Evolutionary conservation across 2,888 invertebrate species (phyloP).

Genomic region (Epirrhoe tristata): DNA sequence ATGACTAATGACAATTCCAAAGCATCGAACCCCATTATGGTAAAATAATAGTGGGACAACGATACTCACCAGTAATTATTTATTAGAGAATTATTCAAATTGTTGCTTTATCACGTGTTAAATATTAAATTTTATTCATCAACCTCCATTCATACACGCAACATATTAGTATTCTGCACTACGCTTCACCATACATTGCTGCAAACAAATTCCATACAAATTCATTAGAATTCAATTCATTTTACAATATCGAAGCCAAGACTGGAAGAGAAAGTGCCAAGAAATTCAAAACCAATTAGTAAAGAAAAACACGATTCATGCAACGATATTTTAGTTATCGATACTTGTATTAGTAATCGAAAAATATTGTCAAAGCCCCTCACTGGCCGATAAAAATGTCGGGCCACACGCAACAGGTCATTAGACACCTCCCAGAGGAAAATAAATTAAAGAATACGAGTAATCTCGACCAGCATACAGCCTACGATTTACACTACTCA

Average conservation of each 20-base stretch:
- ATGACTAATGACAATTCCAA: conserved; percentile 36
- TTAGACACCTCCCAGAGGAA: conserved; percentile 82
- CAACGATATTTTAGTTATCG: conserved; percentile 54
- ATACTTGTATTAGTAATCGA: conserved; percentile 78
- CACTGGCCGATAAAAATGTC: conserved; percentile 81
- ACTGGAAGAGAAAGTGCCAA: neutral
- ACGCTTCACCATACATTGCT: conserved; percentile 24
- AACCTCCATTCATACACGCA: conserved; percentile 43
- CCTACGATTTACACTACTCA: conserved; percentile 48
- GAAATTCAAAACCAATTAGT: conserved; percentile 45
- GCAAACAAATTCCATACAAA: conserved; percentile 43
- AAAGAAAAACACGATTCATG: conserved; percentile 32
- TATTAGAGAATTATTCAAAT: conserved; percentile 45
- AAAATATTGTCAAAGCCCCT: conserved; percentile 81
- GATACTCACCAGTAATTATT: conserved; percentile 43
- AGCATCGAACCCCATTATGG: conserved; percentile 35
- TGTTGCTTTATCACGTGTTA: conserved; percentile 46
- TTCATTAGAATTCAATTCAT: conserved; percentile 46
- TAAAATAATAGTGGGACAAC: conserved; percentile 39
- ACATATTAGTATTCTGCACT: conserved; percentile 44
- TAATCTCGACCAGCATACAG: conserved; percentile 68
- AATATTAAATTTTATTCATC: conserved; percentile 52
- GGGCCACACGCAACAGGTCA: conserved; percentile 83
- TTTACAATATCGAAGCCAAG: conserved; percentile 33
- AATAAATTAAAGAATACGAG: conserved; percentile 84